Base-by-base conservation (phyloP, 1,140 invertebrate species). In the Neuroterus valhalla region DNA sequence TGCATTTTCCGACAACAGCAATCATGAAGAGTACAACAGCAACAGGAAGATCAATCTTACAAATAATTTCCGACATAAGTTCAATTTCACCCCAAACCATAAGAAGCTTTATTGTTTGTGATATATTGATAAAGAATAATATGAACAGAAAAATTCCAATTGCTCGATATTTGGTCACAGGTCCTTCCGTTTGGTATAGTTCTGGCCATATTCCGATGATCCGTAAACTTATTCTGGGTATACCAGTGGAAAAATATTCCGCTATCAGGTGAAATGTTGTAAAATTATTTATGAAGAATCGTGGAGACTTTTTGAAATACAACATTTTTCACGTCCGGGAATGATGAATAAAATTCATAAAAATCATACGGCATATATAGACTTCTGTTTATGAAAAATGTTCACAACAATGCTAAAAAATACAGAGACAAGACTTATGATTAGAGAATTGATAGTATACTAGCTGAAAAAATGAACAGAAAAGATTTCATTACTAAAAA, bases 161-260 rank as follows among this genome's bases (percentile, higher is more conserved):
- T 2, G 31, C 23, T n/a, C 55, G 55, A n/a, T 4, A 38, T 15
- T 31, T 6, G 15, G 21, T 48, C n/a, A 23, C 14, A 3, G 31
- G 10, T 52, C 66, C 50, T 72, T 72, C 23, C 8, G 55, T 4
- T 46, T 70, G 21, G 15, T 31, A 15, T 12, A n/a, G 38, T 3
- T 43, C 21, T 2, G 76, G 72, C 76, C 76, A 78, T 23, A 78
- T 68, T 66, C 76, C 76, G 38, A 69, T 23, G 15, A 67, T 23
- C 3, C 46, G 48, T 19, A 78, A 68, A 6, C 48, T 55, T 15
- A 71, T 62, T n/a, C 31, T 62, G 8, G 23, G 31, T 31, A 62
- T 31, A 1, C 21, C 31, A 0, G 55, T 62, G 55, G 23, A 62
- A 31, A 31, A 26, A 38, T 62, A 31, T 14, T 23, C 55, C 26